Evolutionary conservation across 2,888 invertebrate species (phyloP).

Genomic region (Leptogaster cylindrica): DNA sequence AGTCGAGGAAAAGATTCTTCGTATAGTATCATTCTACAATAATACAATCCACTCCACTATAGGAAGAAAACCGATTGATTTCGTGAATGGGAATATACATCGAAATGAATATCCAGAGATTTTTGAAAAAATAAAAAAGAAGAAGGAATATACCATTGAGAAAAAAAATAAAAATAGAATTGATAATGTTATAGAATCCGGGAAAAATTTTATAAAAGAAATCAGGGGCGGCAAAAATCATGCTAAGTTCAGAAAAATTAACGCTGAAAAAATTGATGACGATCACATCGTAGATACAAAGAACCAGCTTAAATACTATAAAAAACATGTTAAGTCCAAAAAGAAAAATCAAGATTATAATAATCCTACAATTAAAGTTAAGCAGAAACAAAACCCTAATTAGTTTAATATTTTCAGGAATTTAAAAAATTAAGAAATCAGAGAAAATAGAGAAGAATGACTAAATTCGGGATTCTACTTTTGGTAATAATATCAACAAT

Average conservation of each 20-base stretch:
- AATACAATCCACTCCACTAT: conserved; percentile 23
- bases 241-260: conserved; percentile 26
- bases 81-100: conserved; percentile 20
- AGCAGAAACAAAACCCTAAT: background rate
- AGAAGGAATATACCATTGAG: conserved; percentile 9
- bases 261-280: conserved; percentile 4
- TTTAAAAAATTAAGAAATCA: no score
- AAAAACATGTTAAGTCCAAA: background rate
- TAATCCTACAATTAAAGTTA: conserved; percentile 11
- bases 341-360: conserved; percentile 22
- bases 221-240: conserved; percentile 29
- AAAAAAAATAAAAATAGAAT: conserved; percentile 1
- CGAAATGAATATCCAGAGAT: background rate
- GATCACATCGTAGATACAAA: conserved; percentile 15
- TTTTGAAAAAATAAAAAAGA: background rate
- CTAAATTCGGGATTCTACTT: no score
- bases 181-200: conserved; percentile 6
- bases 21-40: conserved; percentile 12
- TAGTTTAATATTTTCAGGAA: background rate
- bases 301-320: conserved; percentile 12
- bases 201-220: conserved; percentile 35
- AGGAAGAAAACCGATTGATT: conserved; percentile 28
- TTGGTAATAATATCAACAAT: no score
- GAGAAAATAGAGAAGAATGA: no score
- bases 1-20: conserved; percentile 8